Evolutionary conservation across 2,113 vertebrate genomes (phyloP).

Genomic region (Panurus biarmicus): DNA sequence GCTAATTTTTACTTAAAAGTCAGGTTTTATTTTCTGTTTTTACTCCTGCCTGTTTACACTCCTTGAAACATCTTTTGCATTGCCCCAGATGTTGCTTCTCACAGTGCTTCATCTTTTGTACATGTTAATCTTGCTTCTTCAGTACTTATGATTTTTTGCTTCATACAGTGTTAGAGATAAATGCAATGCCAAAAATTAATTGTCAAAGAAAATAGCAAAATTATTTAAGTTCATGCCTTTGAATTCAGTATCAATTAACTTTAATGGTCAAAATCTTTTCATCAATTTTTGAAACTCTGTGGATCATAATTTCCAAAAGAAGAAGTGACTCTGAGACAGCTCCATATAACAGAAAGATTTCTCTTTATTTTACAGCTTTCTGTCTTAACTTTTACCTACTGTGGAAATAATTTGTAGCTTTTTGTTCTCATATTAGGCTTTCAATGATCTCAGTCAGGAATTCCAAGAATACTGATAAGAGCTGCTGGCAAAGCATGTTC

Average conservation of each 20-base stretch:
- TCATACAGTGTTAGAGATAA: slow-evolving; percentile 3
- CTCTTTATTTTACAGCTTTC: slow-evolving; percentile 51
- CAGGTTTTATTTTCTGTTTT: slow-evolving; percentile 69
- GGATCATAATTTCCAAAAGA: slow-evolving; percentile 68
- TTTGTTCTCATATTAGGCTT: slow-evolving; percentile 43
- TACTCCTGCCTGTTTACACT: slow-evolving; percentile 60
- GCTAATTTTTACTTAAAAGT: slow-evolving; percentile 72
- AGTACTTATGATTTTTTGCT: slow-evolving; percentile 10
- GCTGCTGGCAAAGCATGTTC: slow-evolving; percentile 23
- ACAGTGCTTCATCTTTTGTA: slow-evolving; percentile 6
- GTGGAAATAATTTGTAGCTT: slow-evolving; percentile 63
- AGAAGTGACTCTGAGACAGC: slow-evolving; percentile 61
- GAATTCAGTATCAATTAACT: slow-evolving; percentile 71
- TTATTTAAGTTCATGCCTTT: slow-evolving; percentile 58
- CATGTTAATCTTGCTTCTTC: slow-evolving; percentile 21
- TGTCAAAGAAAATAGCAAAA: slow-evolving; percentile 64
- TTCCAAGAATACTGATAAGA: slow-evolving; percentile 1
- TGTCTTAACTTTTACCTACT: slow-evolving; percentile 56
- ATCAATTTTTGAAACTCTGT: slow-evolving; percentile 59
- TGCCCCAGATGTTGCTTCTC: slow-evolving; percentile 34
- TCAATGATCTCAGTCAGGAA: slow-evolving; percentile 18
- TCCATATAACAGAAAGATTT: slow-evolving; percentile 63
- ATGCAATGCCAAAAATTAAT: slow-evolving; percentile 52
- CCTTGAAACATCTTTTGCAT: slow-evolving; percentile 49
- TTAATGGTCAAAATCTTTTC: slow-evolving; percentile 67